phyloP scores from a whole-genome alignment of 2,888 invertebrate genomes.

The Pteria penguin region DNA sequence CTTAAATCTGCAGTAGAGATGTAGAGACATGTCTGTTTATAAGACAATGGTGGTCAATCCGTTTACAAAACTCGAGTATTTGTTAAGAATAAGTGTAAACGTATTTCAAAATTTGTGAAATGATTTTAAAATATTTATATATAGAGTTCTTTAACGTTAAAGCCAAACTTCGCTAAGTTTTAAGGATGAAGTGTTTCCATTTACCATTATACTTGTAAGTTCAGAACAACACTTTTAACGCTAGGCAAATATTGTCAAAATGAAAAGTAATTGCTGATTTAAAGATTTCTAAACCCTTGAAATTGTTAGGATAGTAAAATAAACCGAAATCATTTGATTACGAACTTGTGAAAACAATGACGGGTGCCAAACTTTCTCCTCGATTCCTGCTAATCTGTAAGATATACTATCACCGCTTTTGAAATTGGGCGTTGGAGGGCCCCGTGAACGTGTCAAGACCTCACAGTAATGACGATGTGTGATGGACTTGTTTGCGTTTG shows the following conservation, averaged over 20 bases:
- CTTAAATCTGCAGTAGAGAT: too few species aligned
- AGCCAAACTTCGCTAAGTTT: constrained; percentile 14
- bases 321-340: neutral
- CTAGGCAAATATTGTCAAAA: neutral
- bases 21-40: too few species aligned
- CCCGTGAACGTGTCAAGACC: too few species aligned
- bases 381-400: neutral
- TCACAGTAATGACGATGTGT: too few species aligned
- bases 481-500: too few species aligned
- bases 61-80: neutral
- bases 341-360: neutral
- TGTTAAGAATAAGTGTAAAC: neutral
- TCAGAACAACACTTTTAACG: constrained; percentile 6
- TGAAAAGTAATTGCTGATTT: neutral
- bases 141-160: constrained; percentile 5
- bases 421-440: too few species aligned
- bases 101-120: neutral
- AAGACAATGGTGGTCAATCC: too few species aligned
- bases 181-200: constrained; percentile 3
- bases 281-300: neutral
- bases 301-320: neutral
- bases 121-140: neutral
- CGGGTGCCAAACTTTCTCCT: neutral
- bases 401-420: neutral
- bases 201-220: neutral